phyloP scores from a whole-genome alignment of 2,797 vertebrate species.

The Enteromius anoplus region DNA sequence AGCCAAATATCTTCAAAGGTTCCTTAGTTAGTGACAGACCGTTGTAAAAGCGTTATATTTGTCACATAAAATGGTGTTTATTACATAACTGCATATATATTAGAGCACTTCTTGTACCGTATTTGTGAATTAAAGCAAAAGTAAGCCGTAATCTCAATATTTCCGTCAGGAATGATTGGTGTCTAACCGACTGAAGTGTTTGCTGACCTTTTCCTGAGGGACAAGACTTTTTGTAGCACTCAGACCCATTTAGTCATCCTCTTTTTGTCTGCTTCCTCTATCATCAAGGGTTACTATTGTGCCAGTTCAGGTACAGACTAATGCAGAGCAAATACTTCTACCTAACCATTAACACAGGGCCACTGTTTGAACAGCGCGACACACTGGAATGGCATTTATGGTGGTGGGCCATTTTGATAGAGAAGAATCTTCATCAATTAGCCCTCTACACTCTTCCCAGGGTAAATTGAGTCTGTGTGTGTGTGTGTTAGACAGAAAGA shows the following conservation, averaged over 20 bases:
- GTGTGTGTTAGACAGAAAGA: slow-evolving; percentile 45
- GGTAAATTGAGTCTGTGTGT: slow-evolving; percentile 34
- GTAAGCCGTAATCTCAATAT: not conserved
- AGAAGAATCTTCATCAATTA: slow-evolving; percentile 58
- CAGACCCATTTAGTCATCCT: slow-evolving; percentile 66
- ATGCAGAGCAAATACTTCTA: slow-evolving; percentile 86
- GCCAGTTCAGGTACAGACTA: slow-evolving; percentile 77
- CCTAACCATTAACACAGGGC: slow-evolving; percentile 91
- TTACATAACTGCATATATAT: not conserved
- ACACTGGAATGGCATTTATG: slow-evolving; percentile 76
- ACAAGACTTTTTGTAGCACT: slow-evolving; percentile 53
- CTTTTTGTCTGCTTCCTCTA: slow-evolving; percentile 79
- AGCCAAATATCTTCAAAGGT: not conserved
- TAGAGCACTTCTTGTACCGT: too few relatives aligned
- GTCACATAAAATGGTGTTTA: not conserved
- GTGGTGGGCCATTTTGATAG: slow-evolving; percentile 58
- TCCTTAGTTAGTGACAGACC: not conserved
- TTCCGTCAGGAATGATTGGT: slow-evolving; percentile 45
- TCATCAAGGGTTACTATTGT: slow-evolving; percentile 78
- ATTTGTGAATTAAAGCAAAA: not conserved
- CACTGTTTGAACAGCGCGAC: slow-evolving; percentile 77
- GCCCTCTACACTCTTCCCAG: slow-evolving; percentile 45
- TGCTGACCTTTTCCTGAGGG: slow-evolving; percentile 68
- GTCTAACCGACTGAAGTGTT: slow-evolving; percentile 61
- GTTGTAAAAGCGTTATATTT: not conserved